Conservation (phyloP, 2,888 invertebrate genomes). For the Drosophila robusta region DNA sequence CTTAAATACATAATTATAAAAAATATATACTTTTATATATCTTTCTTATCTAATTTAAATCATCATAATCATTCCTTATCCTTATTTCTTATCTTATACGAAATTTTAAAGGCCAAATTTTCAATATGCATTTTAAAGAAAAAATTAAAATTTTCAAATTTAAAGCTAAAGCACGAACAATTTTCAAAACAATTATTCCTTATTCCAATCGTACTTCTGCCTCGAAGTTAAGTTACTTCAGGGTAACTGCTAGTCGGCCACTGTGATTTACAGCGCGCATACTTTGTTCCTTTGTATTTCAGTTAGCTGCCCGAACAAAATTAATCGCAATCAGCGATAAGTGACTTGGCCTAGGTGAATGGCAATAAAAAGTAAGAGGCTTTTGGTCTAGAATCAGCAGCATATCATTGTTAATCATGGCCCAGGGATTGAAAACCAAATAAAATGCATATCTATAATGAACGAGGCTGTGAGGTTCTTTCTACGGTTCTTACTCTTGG, state of each 20-base stretch:
- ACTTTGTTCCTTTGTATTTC: neutral
- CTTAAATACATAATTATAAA: too few species aligned
- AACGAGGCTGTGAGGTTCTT: neutral
- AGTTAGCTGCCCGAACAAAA: slow-evolving; percentile 20
- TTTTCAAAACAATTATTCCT: too few species aligned
- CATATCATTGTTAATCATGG: slow-evolving; percentile 5
- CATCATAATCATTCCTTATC: too few species aligned
- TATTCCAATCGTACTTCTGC: too few species aligned
- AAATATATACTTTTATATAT: too few species aligned
- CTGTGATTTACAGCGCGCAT: neutral
- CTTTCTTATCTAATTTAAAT: too few species aligned
- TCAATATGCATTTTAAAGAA: too few species aligned
- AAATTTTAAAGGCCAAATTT: too few species aligned
- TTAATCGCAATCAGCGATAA: slow-evolving; percentile 41
- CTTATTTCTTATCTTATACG: too few species aligned
- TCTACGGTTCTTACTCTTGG: neutral
- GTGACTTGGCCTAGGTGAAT: slow-evolving; percentile 26
- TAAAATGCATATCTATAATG: neutral
- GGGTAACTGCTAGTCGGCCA: neutral
- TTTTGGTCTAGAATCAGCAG: neutral
- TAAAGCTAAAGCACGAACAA: too few species aligned
- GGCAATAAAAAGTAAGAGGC: slow-evolving; percentile 15
- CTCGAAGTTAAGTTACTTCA: too few species aligned
- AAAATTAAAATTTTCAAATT: too few species aligned
- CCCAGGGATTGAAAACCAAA: neutral